Evolutionary conservation across 1,140 invertebrate species (phyloP).

Genomic region (Chironomus striatipennis): DNA sequence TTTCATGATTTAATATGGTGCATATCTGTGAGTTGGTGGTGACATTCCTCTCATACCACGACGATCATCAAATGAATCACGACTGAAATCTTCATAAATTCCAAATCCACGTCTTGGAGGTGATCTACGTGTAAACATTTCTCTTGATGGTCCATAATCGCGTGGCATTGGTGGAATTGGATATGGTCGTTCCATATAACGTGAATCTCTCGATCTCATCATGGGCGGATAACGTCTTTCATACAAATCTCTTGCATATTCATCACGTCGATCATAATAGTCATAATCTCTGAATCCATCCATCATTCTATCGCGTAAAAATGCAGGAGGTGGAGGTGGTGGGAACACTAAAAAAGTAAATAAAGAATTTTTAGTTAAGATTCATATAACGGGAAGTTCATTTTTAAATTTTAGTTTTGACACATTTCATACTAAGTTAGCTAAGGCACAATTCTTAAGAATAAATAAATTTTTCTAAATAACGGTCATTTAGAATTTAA

Average conservation of each 20-base stretch:
- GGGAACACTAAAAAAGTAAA: conserved; percentile 50
- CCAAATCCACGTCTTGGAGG: conserved; percentile 47
- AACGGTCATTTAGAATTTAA: too few relatives aligned
- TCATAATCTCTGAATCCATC: conserved; percentile 77
- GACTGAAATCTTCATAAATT: conserved; percentile 76
- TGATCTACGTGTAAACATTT: conserved; percentile 69
- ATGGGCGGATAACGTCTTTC: conserved; percentile 64
- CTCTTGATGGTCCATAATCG: conserved; percentile 41
- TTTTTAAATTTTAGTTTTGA: too few relatives aligned
- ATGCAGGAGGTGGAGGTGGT: conserved; percentile 73
- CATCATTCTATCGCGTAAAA: conserved; percentile 76
- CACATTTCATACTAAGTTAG: too few relatives aligned
- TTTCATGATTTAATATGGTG: conserved; percentile 58
- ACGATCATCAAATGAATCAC: conserved; percentile 74
- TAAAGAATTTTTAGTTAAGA: too few relatives aligned
- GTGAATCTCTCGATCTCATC: conserved; percentile 56
- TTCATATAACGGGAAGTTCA: too few relatives aligned
- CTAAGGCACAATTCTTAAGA: too few relatives aligned
- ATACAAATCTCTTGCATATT: conserved; percentile 66
- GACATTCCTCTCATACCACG: conserved; percentile 66
- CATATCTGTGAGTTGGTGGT: conserved; percentile 68
- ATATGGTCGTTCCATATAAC: conserved; percentile 50
- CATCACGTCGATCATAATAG: conserved; percentile 70
- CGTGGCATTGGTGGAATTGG: conserved; percentile 53
- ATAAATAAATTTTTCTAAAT: too few relatives aligned